Evolutionary conservation across 2,797 vertebrate genomes (phyloP).

Genomic region (Enteromius trimaculatus): DNA sequence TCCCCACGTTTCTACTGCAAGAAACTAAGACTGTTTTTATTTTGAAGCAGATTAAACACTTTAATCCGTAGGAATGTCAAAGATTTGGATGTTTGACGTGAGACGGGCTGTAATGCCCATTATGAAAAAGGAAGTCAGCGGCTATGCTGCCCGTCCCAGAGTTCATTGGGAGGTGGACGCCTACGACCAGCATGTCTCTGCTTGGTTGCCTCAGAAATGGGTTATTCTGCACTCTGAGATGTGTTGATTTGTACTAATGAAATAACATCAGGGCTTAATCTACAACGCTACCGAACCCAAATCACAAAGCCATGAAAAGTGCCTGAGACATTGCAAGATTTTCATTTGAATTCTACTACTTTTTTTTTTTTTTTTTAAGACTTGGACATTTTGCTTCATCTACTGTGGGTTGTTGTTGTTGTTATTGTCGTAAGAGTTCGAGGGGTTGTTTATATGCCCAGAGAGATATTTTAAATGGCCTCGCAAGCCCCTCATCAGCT

Average conservation of each 20-base stretch:
- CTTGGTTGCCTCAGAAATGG: slow-evolving; percentile 43
- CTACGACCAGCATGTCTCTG: slow-evolving; percentile 13
- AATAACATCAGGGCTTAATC: slow-evolving; percentile 66
- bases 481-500: slow-evolving; percentile 29
- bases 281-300: slow-evolving; percentile 65
- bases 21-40: slow-evolving; percentile 43
- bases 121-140: neutral
- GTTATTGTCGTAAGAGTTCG: slow-evolving; percentile 10
- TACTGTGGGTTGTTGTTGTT: slow-evolving; percentile 25
- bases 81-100: slow-evolving; percentile 30
- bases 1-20: slow-evolving; percentile 30
- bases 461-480: slow-evolving; percentile 18
- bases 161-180: slow-evolving; percentile 22
- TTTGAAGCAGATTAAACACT: slow-evolving; percentile 48
- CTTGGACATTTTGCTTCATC: slow-evolving; percentile 42
- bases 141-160: slow-evolving; percentile 27
- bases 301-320: slow-evolving; percentile 69
- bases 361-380: slow-evolving; percentile 23
- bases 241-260: slow-evolving; percentile 49
- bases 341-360: slow-evolving; percentile 44
- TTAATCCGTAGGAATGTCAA: slow-evolving; percentile 47
- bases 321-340: slow-evolving; percentile 64
- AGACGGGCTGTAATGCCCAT: slow-evolving; percentile 12
- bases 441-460: slow-evolving; percentile 29
- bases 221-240: slow-evolving; percentile 50